These are phyloP conservation scores for fruit fly (Drosophila melanogaster) DNA, from an alignment of 1,140 invertebrate species.

Conservation along the genomic window Release_6_plus_ISO1_MT NT_033779.5:11744001-11744500, in stretches of 20 bases:
- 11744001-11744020: slow-evolving; percentile 93
- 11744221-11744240: slow-evolving; percentile 36
- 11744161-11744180: neutral
- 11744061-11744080: slow-evolving; percentile 96
- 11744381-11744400: slow-evolving; percentile 53
- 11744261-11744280: slow-evolving; percentile 64
- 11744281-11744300: slow-evolving; percentile 54
- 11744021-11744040: slow-evolving; percentile 63
- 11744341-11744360: slow-evolving; percentile 61
- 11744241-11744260: slow-evolving; percentile 28
- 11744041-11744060: neutral
- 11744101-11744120: slow-evolving; percentile 96
- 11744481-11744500: slow-evolving; percentile 53
- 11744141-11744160: slow-evolving; percentile 81
- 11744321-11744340: slow-evolving; percentile 30
- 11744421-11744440: slow-evolving; percentile 7
- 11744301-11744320: slow-evolving; percentile 14
- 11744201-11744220: slow-evolving; percentile 53
- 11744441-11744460: neutral
- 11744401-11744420: slow-evolving; percentile 49
- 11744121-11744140: slow-evolving; percentile 95
- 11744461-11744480: slow-evolving; percentile 14
- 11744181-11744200: slow-evolving; percentile 23
- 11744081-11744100: slow-evolving; percentile 97
- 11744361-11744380: slow-evolving; percentile 62